Percentiles rank a stretch among this genome's conserved stretches.
These are phyloP conservation scores for Acanthornis magna DNA, from an alignment of 2,797 vertebrate genomes.

Conservation along the genomic window DNA sequence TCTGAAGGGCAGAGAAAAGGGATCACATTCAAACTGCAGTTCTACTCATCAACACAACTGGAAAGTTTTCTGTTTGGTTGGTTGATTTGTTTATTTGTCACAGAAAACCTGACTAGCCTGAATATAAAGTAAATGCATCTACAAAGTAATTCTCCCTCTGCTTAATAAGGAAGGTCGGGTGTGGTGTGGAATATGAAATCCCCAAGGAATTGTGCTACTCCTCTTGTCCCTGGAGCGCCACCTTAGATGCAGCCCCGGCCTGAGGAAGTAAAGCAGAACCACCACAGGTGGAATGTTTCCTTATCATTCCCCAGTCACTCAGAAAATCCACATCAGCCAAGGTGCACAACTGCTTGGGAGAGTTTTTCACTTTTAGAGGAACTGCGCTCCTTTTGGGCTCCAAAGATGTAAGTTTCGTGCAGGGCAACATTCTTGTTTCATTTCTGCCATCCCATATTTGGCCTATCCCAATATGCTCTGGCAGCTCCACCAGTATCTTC, in stretches of 20 bases:
- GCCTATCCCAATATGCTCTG: not conserved
- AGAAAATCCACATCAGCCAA: not conserved
- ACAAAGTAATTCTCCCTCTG: not conserved
- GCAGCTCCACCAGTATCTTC: not conserved
- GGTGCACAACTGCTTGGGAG: not conserved
- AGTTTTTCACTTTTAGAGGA: not conserved
- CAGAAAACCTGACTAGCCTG: not conserved
- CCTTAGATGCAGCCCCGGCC: not conserved
- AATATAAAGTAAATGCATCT: not conserved
- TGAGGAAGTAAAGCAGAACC: not conserved
- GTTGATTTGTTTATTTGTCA: not conserved
- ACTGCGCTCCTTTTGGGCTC: not conserved
- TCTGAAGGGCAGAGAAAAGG: not conserved
- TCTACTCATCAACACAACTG: not conserved
- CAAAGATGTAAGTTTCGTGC: not conserved
- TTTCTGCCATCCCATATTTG: not conserved
- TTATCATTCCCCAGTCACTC: not conserved
- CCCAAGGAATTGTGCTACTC: not conserved
- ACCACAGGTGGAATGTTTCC: not conserved
- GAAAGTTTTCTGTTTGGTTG: not conserved
- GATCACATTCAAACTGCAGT: not conserved
- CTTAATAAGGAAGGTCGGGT: not conserved
- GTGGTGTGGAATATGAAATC: rapidly evolving
- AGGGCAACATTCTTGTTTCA: not conserved
- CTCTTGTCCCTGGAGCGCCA: not conserved